Evolutionary conservation across 2,888 invertebrate genomes (phyloP).

Genomic region (Copidosoma aretas): DNA sequence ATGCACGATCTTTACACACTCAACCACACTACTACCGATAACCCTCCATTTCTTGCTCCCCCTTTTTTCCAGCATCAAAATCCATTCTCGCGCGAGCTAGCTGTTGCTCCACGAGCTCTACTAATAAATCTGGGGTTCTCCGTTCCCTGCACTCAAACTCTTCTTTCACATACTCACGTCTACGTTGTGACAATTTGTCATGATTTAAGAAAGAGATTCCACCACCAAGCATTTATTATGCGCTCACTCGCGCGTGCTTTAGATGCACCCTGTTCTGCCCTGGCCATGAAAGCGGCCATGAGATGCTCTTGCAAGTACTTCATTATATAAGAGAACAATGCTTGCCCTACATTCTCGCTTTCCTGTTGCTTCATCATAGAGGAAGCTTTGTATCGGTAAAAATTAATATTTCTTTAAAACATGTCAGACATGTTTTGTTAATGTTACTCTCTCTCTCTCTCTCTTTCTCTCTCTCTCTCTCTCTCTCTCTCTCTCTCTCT

Average conservation of each 20-base stretch:
- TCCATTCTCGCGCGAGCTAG: conserved; percentile 29
- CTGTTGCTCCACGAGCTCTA: background rate
- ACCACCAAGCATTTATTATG: conserved; percentile 45
- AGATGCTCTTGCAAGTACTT: conserved; percentile 32
- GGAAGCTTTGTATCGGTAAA: no score
- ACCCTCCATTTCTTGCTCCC: no score
- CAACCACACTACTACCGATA: no score
- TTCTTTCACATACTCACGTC: no score
- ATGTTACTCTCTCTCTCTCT: no score
- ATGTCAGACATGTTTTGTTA: no score
- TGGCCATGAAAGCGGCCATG: background rate
- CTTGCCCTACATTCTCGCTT: no score
- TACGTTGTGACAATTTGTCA: conserved; percentile 43
- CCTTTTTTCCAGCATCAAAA: conserved; percentile 22
- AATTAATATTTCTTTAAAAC: no score
- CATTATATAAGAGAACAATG: conserved; percentile 28
- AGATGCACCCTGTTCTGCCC: conserved; percentile 24
- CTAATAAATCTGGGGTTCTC: conserved; percentile 28
- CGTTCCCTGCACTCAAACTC: background rate
- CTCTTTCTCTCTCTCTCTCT: no score
- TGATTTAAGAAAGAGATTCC: conserved; percentile 46
- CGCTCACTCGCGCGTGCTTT: conserved; percentile 5
- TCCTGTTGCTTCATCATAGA: no score
- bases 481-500: no score
- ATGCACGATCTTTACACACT: no score